Evolutionary conservation across 2,113 vertebrate species (phyloP), one percentile per base, ranked within the genome.

Genomic region (Paraplagusia blochii): DNA sequence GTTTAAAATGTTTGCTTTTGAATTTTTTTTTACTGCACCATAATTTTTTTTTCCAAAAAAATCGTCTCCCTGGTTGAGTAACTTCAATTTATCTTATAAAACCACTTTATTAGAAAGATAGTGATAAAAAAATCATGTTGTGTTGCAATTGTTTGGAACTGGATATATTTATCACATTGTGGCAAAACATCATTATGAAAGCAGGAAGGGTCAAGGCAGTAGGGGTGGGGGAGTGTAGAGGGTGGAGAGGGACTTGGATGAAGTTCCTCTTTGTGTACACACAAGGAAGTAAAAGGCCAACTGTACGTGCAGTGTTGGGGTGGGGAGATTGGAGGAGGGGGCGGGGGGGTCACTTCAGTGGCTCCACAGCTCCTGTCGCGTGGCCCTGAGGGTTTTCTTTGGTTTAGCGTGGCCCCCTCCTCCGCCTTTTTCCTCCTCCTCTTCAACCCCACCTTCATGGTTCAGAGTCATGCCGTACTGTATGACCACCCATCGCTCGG

Each of bases 191-290:
- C 89, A 92, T 92, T 84, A 79, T 87, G 86, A 48, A 85, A 85
- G 88, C 42, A 60, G 74, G 81, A 69, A 71, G 38, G 52, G 22
- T 15, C 11, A 7, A 47, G 45, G 35, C 39, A 18, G 51, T 29
- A 14, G 33, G 43, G 14, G 8, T 9, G 40, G 49, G 12, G 44
- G 58, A 48, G 56, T 68, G n/a, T 50, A 47, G 17, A 39, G 48
- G 29, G 77, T 22, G 48, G 60, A 11, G 38, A 45, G 53, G 52
- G 56, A 48, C 48, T 61, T 12, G 91, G 90, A 95, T 94, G 22
- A 96, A 94, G 91, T 90, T 90, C 70, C 83, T 86, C 93, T 95
- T 95, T 96, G 93, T 97, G 92, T 90, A 85, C 89, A 87, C 76
- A 84, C 85, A 90, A 91, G 89, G 90, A 93, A 92, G 90, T 93